Base-by-base conservation (phyloP, 2,888 invertebrate species). In the Drosophila prostipennis region DNA sequence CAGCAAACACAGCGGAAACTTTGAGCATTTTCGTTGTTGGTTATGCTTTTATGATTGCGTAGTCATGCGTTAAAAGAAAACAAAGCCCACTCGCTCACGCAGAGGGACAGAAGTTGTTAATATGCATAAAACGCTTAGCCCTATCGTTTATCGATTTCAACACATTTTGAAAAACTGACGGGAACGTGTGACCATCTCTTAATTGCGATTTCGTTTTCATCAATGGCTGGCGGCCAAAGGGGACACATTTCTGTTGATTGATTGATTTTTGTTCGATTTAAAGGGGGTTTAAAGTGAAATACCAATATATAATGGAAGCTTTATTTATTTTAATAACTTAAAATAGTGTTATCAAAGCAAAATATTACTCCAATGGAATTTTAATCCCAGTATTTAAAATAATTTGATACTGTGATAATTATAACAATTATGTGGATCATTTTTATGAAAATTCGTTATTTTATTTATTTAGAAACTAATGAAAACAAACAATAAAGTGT, bases 121-220 rank as follows among this genome's bases (percentile, higher is more conserved):
- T 77, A 79, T 74, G 72, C 77, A 73, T 53, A 71, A 72, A 73
- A 67, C 58, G 75, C 69, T 77, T 58, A 78, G 61, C 76, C 60
- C 72, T 48, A 67, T 55, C 65, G 71, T 32, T 72, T 64, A 74
- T 77, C 59, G 72, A 76, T 80, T 78, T 76, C 76, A 64, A 72
- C 72, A 79, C 65, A 74, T 77, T 70, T 60, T 49, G 45, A 32
- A 46, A 23, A 46, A 57, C 16, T 36, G 45, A 4, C 36, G 6
- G 26, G 26, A 11, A 72, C 72, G 61, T 60, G 60, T 51, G 72
- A 70, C 36, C 72, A 55, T 55, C 23, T 70, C 51, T 43, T 55
- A 55, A 70, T 60, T 32, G 29, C 61, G 39, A 39, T 70, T 70
- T 46, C 60, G 16, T 60, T 60, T 71, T 53, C 39, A 39, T 68